Base-by-base conservation (phyloP, 1,140 invertebrate genomes). In the Nasonia giraulti region DNA sequence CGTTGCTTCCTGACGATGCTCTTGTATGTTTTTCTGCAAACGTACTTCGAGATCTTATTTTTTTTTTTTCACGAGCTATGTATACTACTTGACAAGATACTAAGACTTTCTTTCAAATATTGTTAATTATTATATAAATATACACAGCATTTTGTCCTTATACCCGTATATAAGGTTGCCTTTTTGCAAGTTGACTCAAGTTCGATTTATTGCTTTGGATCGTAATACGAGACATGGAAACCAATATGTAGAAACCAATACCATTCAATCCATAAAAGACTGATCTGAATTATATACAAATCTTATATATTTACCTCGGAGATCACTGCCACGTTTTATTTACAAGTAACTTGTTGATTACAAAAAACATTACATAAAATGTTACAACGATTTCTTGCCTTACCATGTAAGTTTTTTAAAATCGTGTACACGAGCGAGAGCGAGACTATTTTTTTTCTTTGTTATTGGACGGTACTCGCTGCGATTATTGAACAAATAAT, bases 261-360 rank as follows among this genome's bases (percentile, higher is more conserved):
- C 66, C 82, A 79, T 84, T 71, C 40, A 84, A 79, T 11, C 82
- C 62, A 71, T 33, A 62, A 82, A 84, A 84, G 83, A 84, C 83
- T 84, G 83, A 84, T 84, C 68, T 84, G 69, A 79, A 80, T 44
- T 78, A 78, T 62, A 62, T 73, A n/a, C 33, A 27, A 73, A 79
- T 71, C 76, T 69, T 62, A 66, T 83, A 62, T 33, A 33, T 33
- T 27, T 75, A 74, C 50, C 83, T 79, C 77, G 14, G 68, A 27
- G 37, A 84, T 40, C 71, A 74, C 77, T 84, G 83, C 20, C 74
- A 80, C 77, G 40, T 33, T 84, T 74, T 37, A n/a, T 84, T 84
- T 80, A 78, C 11, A 55, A 71, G 37, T 73, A 17, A 83, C 62
- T 83, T 83, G 55, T 83, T 77, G 37, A 50, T 78, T 83, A 69